Conservation (phyloP, 2,113 vertebrate species). For the Benitochromis conjunctus region DNA sequence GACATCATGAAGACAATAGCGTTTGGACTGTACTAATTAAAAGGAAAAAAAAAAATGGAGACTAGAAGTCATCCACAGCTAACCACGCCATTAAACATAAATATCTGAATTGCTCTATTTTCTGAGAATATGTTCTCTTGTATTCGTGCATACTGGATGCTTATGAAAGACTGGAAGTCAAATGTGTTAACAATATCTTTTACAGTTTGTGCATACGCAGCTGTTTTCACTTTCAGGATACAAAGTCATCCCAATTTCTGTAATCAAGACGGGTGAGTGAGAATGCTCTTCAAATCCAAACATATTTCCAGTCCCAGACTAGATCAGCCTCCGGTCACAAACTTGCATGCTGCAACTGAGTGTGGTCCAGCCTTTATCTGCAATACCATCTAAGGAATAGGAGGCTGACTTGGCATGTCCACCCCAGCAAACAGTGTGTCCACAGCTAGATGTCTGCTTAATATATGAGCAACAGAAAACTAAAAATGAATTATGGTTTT, state of each 20-base stretch:
- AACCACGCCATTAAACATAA: background rate
- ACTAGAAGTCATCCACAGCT: background rate
- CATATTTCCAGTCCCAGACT: constrained; percentile 30
- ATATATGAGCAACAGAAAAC: constrained; percentile 44
- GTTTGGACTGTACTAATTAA: background rate
- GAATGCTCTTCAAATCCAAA: constrained; percentile 25
- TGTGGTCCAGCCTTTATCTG: constrained; percentile 38
- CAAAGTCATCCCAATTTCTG: background rate
- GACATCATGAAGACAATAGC: background rate
- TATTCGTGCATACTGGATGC: background rate
- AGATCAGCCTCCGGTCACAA: constrained; percentile 11
- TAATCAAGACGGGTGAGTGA: background rate
- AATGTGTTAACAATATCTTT: background rate
- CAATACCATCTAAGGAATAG: constrained; percentile 75
- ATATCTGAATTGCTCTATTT: background rate
- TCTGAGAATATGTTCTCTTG: background rate
- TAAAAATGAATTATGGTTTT: constrained; percentile 3
- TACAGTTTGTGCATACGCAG: background rate
- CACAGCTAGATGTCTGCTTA: constrained; percentile 53
- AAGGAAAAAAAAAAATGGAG: accelerated
- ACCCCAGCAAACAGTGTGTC: constrained; percentile 50
- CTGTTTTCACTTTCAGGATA: background rate
- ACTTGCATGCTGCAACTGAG: constrained; percentile 16
- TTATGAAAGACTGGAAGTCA: background rate
- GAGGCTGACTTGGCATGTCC: constrained; percentile 55